Evolutionary conservation across 2,797 vertebrate species (phyloP).

Genomic region (Syndactyla subalaris): DNA sequence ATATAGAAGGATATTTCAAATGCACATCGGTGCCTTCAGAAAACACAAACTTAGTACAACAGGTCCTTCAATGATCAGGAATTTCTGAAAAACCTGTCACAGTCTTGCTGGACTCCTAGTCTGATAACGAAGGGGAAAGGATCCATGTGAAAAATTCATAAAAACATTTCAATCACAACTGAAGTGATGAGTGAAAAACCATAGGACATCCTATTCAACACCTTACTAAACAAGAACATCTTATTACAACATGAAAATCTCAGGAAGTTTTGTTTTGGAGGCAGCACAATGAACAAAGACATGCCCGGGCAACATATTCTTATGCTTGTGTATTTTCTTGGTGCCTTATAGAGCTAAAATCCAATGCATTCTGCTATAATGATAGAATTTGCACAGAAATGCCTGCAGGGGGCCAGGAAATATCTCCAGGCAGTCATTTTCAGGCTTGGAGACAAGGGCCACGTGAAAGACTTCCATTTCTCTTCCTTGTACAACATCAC

Average conservation of each 20-base stretch:
- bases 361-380: neutral
- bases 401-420: neutral
- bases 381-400: neutral
- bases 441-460: neutral
- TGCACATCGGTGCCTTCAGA: constrained; percentile 24
- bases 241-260: neutral
- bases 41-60: constrained; percentile 37
- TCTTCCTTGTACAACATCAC: neutral
- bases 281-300: constrained; percentile 18
- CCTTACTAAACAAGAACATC: neutral
- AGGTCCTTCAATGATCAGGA: constrained; percentile 18
- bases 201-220: neutral
- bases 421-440: neutral
- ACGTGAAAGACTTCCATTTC: neutral
- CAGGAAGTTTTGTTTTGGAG: constrained; percentile 15
- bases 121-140: neutral
- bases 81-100: constrained; percentile 26
- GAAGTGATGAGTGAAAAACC: neutral
- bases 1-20: constrained; percentile 60
- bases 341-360: neutral
- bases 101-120: neutral
- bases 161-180: neutral
- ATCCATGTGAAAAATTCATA: neutral
- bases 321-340: neutral
- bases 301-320: neutral